These are phyloP conservation scores for Lepidonotus clava DNA, from an alignment of 2,888 invertebrate species.

Conservation along the genomic window DNA sequence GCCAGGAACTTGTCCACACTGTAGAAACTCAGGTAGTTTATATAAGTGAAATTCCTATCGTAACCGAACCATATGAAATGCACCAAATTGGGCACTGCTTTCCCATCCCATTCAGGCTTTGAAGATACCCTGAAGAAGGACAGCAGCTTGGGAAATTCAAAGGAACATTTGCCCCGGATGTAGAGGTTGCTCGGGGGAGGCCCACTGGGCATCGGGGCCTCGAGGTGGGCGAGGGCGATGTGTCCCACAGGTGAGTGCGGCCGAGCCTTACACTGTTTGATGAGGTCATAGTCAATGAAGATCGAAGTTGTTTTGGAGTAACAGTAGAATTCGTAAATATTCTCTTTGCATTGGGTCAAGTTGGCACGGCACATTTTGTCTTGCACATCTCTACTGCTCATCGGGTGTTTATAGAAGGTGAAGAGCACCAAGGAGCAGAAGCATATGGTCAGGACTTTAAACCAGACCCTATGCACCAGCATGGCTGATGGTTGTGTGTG, in stretches of 20 bases:
- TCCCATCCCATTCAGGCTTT: not conserved
- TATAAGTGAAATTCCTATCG: not conserved
- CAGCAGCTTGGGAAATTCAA: not conserved
- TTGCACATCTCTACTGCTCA: no score
- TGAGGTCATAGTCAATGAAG: not conserved
- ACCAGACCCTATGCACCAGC: no score
- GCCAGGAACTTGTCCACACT: slow-evolving; percentile 4
- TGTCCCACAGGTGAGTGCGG: not conserved
- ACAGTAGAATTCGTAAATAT: not conserved
- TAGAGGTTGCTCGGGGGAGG: not conserved
- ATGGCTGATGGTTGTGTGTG: no score
- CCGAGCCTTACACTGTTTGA: not conserved
- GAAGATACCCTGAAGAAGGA: not conserved
- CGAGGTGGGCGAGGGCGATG: not conserved
- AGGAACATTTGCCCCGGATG: not conserved
- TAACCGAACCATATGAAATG: not conserved
- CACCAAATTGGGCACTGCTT: not conserved
- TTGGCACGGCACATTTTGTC: no score
- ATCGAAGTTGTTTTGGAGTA: not conserved
- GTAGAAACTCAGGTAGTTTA: not conserved
- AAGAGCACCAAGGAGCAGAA: no score
- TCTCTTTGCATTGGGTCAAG: not conserved
- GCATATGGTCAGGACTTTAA: no score
- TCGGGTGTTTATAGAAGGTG: no score
- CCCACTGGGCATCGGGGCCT: not conserved